Base-by-base conservation (phyloP, 2,888 invertebrate genomes). In the Nasonovia ribisnigri region DNA sequence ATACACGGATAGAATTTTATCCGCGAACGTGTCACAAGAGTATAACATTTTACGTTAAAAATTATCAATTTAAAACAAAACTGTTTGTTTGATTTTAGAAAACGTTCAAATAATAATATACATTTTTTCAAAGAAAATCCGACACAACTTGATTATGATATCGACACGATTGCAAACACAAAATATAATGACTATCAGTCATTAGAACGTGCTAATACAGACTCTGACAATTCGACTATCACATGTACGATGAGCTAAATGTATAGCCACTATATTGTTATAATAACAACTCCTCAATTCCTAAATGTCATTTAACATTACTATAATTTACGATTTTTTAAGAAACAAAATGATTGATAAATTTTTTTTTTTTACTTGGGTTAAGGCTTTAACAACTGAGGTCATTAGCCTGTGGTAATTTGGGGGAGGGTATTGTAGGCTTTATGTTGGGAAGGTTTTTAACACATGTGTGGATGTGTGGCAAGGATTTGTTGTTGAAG, bases 171-270 rank as follows among this genome's bases (percentile, higher is more conserved):
- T n/a, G 42, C 42, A 29, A 51, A 51, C 42, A n/a, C 67, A 3
- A 48, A 77, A 36, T 77, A 77, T 36, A 77, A 29, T 5, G 42
- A 67, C 42, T 77, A 51, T 77, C 67, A 6, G 36, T 92, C 92
- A 1, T 77, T 92, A 0, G 88, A 88, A 92, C 88, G 88, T 24
- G 51, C 67, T 11, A 88, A 88, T 42, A 88, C 88, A 5, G 92
- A 88, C 51, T 88, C 87, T 2, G 67, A 92, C 3, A 51, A 92
- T 67, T 92, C 92, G 51, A 92, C 92, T 4, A 92, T 92, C 29
- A 92, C 92, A 24, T 92, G 92, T 92, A 92, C 67, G 87, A 20
- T 51, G 13, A 84, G 88, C 29, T 54, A 54, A 88, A 88, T n/a
- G 29, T 87, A 88, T 51, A 29, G 5, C 77, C 77, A 36, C 77